Percentiles rank a stretch among this genome's conserved stretches.
Evolutionary conservation across 2,797 vertebrate species (phyloP).

Genomic region (Tenualosa ilisha): DNA sequence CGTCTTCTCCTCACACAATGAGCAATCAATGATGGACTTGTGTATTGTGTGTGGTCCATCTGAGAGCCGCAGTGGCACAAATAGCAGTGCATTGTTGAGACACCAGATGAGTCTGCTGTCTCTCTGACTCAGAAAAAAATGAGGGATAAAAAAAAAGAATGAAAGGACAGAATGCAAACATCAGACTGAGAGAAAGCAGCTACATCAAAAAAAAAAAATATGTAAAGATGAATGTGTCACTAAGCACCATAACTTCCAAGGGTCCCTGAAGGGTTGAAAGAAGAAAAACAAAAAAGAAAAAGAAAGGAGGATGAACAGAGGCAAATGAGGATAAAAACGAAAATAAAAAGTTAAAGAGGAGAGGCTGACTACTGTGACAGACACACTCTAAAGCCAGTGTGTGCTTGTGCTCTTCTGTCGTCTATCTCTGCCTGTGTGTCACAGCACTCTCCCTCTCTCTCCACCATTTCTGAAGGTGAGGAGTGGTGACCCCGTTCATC

Average conservation of each 20-base stretch:
- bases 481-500: conserved; percentile 38
- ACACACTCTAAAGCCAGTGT: background rate
- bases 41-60: background rate
- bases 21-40: background rate
- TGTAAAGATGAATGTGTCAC: background rate
- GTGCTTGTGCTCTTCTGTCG: background rate
- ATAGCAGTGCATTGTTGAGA: background rate
- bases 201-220: background rate
- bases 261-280: conserved; percentile 27
- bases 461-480: conserved; percentile 38
- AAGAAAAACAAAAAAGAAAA: no score
- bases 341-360: no score
- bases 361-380: background rate
- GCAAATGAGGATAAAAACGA: background rate
- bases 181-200: background rate
- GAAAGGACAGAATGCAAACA: background rate
- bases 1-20: background rate
- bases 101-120: background rate
- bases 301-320: background rate
- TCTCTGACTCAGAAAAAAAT: background rate
- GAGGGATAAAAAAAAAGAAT: background rate
- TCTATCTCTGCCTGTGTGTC: background rate
- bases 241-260: conserved; percentile 14
- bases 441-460: background rate
- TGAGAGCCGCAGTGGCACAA: background rate